Conservation (phyloP, 2,797 vertebrate species). For the Amblyopsis hoosieri region DNA sequence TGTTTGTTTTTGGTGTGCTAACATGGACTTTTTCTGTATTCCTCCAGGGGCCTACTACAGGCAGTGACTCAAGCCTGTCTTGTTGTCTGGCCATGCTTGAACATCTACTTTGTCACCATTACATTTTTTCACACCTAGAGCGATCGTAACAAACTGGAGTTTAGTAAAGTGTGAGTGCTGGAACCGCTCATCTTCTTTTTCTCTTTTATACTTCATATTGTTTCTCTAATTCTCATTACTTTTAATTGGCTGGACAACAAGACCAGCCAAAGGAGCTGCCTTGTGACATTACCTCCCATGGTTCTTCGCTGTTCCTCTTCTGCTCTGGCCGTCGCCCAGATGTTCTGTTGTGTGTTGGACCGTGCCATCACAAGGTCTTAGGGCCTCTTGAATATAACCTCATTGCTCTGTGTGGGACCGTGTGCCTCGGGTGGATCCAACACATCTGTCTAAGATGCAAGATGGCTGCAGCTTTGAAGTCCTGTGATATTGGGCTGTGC, state of each 20-base stretch:
- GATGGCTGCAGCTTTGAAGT: constrained; percentile 55
- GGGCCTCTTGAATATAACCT: constrained; percentile 52
- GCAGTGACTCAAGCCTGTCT: constrained; percentile 79
- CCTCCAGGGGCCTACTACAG: constrained; percentile 89
- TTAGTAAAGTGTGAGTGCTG: constrained; percentile 40
- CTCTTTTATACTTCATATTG: constrained; percentile 3
- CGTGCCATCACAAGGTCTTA: constrained; percentile 41
- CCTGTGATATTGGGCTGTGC: constrained; percentile 1
- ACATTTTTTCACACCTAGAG: constrained; percentile 34
- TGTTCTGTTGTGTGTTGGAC: constrained; percentile 33
- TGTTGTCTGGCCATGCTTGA: constrained; percentile 46
- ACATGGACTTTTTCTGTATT: constrained; percentile 41
- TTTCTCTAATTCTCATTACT: constrained; percentile 9
- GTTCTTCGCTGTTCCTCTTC: constrained; percentile 41
- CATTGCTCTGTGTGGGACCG: constrained; percentile 35
- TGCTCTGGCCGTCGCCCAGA: constrained; percentile 31
- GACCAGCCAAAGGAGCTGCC: constrained; percentile 46
- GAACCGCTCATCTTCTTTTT: constrained; percentile 22
- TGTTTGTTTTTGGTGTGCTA: background rate
- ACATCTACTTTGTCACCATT: constrained; percentile 36
- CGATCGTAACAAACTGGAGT: constrained; percentile 2
- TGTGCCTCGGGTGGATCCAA: constrained; percentile 50
- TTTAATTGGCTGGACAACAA: constrained; percentile 46
- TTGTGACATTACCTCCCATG: constrained; percentile 30
- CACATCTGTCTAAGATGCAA: constrained; percentile 56